These are phyloP conservation scores for Forficula auricularia DNA, from an alignment of 1,140 invertebrate species.

Conservation along the genomic window DNA sequence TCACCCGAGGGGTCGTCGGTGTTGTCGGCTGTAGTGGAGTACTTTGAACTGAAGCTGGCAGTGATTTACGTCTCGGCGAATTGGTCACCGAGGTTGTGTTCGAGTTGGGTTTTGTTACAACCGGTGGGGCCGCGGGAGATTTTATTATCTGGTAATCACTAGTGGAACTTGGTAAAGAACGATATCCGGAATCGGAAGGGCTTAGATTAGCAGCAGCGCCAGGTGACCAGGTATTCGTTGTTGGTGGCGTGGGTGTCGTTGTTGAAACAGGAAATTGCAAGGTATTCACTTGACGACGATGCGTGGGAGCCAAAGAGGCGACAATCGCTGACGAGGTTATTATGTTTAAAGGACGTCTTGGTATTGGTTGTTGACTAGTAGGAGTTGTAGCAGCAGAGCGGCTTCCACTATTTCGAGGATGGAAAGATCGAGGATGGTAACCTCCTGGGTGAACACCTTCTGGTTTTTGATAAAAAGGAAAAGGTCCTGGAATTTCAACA, in stretches of 20 bases:
- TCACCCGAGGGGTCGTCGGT: slow-evolving; percentile 39
- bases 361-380: slow-evolving; percentile 22
- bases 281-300: slow-evolving; percentile 16
- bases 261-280: too few species aligned
- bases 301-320: slow-evolving; percentile 20
- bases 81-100: slow-evolving; percentile 16
- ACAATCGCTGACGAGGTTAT: too few species aligned
- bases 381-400: slow-evolving; percentile 20
- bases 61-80: neutral
- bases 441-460: too few species aligned
- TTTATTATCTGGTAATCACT: slow-evolving; percentile 43
- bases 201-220: slow-evolving; percentile 19
- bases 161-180: slow-evolving; percentile 33
- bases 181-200: slow-evolving; percentile 33
- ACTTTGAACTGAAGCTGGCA: slow-evolving; percentile 6
- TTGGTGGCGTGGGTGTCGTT: slow-evolving; percentile 15
- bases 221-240: slow-evolving; percentile 17
- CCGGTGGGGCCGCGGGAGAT: slow-evolving; percentile 24
- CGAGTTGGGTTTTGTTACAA: too few species aligned
- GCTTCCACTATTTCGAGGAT: too few species aligned
- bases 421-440: too few species aligned
- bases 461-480: too few species aligned
- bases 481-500: too few species aligned
- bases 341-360: slow-evolving; percentile 23
- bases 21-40: slow-evolving; percentile 19